Evolutionary conservation across 2,113 vertebrate genomes (phyloP), one percentile per base, ranked within the genome.

Genomic region (Drymodes brunneopygia): DNA sequence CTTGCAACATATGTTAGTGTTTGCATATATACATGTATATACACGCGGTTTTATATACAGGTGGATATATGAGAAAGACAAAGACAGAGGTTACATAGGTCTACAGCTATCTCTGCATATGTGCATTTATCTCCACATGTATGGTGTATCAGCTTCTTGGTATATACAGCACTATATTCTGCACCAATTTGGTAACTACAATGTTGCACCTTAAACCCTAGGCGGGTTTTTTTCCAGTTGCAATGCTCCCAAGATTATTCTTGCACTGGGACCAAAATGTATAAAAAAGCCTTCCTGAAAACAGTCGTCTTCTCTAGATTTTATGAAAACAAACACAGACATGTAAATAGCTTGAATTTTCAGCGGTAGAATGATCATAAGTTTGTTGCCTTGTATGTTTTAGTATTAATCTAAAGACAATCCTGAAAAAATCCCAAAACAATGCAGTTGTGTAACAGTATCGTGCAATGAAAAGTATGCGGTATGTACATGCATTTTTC

Each of bases 211-310:
- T 75, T 80, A 57, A n/a, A n/a, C n/a, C n/a, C n/a, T 6, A 38
- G 4, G 1, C 58, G 33, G 7, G 4, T 0, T 42, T 48, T 47
- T 62, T 57, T 8, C 23, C 65, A 38, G 3, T 19, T 80, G 4
- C 35, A 12, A 18, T 56, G 7, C 5, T 1, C 5, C 7, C 9
- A 66, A 42, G 1, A 3, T 40, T 27, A 21, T 60, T 58, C 15
- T 50, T 69, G 7, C 10, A 56, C 4, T 64, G 22, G 11, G 6
- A 89, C 4, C 7, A 53, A 81, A 82, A 38, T 28, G 5, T 22
- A 40, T 25, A 22, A 67, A 82, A 72, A 57, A 11, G 0, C 28
- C 38, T 69, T 69, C 6, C 6, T 19, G 18, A 58, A 58, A 60
- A 60, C 2, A 45, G 5, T 7, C 7, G 31, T 48, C 3, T 74